Evolutionary conservation across 2,113 vertebrate genomes (phyloP), one percentile per base, ranked within the genome.

Genomic region (Odontophorus gujanensis): DNA sequence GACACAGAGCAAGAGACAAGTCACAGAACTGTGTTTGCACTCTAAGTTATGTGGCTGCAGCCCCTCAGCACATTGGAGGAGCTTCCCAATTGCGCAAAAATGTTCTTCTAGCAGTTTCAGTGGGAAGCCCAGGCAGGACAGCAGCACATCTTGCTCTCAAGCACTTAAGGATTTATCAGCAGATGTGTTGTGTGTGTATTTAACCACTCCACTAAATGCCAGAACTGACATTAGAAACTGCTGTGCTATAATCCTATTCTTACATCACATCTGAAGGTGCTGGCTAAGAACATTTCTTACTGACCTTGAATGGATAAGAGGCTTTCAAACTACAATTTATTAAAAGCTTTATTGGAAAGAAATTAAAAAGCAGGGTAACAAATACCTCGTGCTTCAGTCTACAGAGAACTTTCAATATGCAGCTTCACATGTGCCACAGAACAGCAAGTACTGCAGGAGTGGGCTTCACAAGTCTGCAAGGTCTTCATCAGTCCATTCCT

Each of bases 401-500:
- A 47, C 71, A 14, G 13, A 14, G 13, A 86, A 67, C 5, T 14
- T 57, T 32, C 10, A 5, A 12, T 47, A 53, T 53, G 11, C 4
- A 66, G 13, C 26, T 34, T 76, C 53, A 65, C 34, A 10, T 1
- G 0, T 30, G 48, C 20, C 36, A 40, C 11, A 0, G 0, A 13
- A 32, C 5, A 20, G 24, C 5, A 17, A 43, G 28, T 57, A 47
- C 8, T 36, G 24, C 51, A 19, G 38, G 2, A 4, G 16, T 1
- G 16, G 22, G 13, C 47, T 40, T 79, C 67, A 73, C 2, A 82
- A 94, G 50, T 98, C 98, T 45, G 63, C 75, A 65, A 98, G 75
- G 55, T 99, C 99, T 82, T 99, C 99, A 82, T 99, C 99, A 22
- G 98, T 99, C 98, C 98, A 99, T 81, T 99, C 98, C 96, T 99